Evolutionary conservation across 2,797 vertebrate genomes (phyloP).

Genomic region (Coregonus sp.): DNA sequence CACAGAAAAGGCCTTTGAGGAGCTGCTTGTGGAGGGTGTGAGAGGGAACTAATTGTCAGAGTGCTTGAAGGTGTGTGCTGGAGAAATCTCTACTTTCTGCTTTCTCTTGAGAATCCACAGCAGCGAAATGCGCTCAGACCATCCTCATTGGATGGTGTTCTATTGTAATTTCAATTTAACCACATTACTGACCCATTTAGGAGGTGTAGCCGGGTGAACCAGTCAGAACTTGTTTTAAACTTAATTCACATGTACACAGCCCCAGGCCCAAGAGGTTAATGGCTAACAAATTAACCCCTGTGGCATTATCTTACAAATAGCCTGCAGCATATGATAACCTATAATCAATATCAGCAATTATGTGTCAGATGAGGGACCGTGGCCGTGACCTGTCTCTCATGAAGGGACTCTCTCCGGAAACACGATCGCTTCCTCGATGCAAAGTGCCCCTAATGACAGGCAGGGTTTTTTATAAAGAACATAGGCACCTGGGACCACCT

Average conservation of each 20-base stretch:
- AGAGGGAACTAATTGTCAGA: conserved; percentile 35
- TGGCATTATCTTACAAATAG: conserved; percentile 83
- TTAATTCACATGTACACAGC: conserved; percentile 75
- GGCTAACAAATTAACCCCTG: conserved; percentile 83
- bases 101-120: conserved; percentile 19
- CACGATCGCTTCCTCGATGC: conserved; percentile 74
- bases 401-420: conserved; percentile 78
- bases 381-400: conserved; percentile 78
- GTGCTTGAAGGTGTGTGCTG: conserved; percentile 26
- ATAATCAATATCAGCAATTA: conserved; percentile 88
- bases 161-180: conserved; percentile 63
- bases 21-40: conserved; percentile 39
- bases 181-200: conserved; percentile 66
- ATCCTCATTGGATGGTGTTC: conserved; percentile 41
- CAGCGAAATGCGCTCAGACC: conserved; percentile 36
- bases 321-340: conserved; percentile 83
- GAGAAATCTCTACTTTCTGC: conserved; percentile 30
- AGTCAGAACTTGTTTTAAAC: conserved; percentile 78
- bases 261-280: conserved; percentile 79
- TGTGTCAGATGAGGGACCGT: conserved; percentile 76
- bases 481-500: conserved; percentile 78
- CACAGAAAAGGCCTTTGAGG: conserved; percentile 43
- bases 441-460: conserved; percentile 72
- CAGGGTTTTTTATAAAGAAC: conserved; percentile 47
- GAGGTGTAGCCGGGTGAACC: conserved; percentile 65